These are phyloP conservation scores for Scopus umbretta DNA, from an alignment of 2,113 vertebrate species.

Conservation along the genomic window DNA sequence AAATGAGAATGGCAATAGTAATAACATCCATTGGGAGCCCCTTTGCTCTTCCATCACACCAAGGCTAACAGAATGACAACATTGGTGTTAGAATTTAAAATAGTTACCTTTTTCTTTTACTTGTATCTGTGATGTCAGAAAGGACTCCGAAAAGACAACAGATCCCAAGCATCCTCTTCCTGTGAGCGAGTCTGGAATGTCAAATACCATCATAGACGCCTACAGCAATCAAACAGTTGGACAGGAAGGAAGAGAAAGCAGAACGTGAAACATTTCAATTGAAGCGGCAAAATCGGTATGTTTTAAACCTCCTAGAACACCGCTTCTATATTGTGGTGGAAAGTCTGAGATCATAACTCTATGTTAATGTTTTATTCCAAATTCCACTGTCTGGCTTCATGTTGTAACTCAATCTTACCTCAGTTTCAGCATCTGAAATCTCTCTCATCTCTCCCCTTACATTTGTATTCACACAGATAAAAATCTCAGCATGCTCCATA, in stretches of 20 bases:
- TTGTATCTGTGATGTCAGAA: conserved; percentile 88
- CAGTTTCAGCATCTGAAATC: neutral
- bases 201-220: conserved; percentile 85
- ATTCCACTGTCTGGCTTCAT: neutral
- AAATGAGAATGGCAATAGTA: neutral
- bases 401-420: neutral
- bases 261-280: neutral
- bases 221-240: conserved; percentile 38
- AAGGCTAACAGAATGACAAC: neutral
- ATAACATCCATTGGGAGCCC: fast-evolving
- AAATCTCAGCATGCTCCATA: neutral
- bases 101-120: conserved; percentile 85
- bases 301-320: neutral
- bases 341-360: neutral
- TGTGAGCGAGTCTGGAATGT: conserved; percentile 85
- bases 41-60: neutral
- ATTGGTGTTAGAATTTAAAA: fast-evolving
- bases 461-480: neutral
- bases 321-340: fast-evolving
- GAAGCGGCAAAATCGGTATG: neutral
- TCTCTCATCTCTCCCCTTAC: neutral
- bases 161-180: conserved; percentile 81
- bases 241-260: neutral
- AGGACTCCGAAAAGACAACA: conserved; percentile 92
- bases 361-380: neutral